Evolutionary conservation across 2,797 vertebrate genomes (phyloP).

Genomic region (Sebastes umbrosus): DNA sequence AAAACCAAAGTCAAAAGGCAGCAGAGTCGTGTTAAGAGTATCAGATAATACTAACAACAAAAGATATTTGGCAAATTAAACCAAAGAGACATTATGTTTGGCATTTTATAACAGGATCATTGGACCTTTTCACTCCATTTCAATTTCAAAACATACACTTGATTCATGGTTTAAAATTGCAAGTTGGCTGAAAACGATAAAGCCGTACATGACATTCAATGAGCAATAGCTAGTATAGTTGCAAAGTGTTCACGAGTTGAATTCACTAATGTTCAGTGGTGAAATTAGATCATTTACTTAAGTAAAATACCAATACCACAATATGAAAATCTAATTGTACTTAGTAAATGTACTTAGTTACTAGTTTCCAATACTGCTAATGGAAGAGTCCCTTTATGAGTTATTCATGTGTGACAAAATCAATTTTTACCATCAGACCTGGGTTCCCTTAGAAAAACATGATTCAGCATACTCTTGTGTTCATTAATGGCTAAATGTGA

Average conservation of each 20-base stretch:
- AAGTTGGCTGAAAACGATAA: background rate
- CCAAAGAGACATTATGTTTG: background rate
- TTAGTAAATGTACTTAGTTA: background rate
- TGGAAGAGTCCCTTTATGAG: background rate
- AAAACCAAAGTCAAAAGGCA: conserved; percentile 8
- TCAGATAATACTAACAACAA: background rate
- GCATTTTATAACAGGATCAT: background rate
- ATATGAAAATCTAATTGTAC: background rate
- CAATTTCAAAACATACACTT: background rate
- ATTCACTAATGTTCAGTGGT: background rate
- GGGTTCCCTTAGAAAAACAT: background rate
- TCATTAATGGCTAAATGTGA: background rate
- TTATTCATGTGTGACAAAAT: background rate
- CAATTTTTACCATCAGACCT: background rate
- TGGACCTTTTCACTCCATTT: background rate
- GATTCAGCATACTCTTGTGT: background rate
- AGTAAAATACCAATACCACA: background rate
- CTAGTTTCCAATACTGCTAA: no score
- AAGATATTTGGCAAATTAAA: background rate
- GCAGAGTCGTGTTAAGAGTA: background rate
- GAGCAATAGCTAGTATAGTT: background rate
- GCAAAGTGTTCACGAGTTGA: background rate
- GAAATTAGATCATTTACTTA: background rate
- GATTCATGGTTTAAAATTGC: background rate
- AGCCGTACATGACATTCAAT: background rate